Conservation (phyloP, 2,797 vertebrate genomes). For the Eleutherodactylus coqui region DNA sequence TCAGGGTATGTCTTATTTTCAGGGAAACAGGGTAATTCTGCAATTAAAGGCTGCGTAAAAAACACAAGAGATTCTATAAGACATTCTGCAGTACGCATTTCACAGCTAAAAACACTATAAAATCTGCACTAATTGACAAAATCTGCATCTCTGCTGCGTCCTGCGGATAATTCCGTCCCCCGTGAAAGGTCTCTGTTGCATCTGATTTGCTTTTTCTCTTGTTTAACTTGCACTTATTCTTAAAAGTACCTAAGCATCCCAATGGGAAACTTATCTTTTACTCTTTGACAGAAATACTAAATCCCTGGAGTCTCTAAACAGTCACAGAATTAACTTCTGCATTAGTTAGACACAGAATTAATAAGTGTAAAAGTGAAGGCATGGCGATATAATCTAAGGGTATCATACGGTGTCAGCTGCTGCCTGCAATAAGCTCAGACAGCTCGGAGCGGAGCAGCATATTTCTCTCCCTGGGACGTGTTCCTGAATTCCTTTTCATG, state of each 20-base stretch:
- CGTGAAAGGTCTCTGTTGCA: too few relatives aligned
- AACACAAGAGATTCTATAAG: too few relatives aligned
- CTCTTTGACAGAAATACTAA: slow-evolving; percentile 48
- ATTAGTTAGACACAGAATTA: slow-evolving; percentile 54
- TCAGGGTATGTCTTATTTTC: too few relatives aligned
- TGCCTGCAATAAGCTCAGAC: slow-evolving; percentile 19
- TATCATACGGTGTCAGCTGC: slow-evolving; percentile 43
- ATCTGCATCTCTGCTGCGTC: too few relatives aligned
- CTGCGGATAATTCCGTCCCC: too few relatives aligned
- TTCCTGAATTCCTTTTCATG: slow-evolving; percentile 53
- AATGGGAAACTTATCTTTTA: slow-evolving; percentile 53
- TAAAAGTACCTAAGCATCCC: slow-evolving; percentile 37
- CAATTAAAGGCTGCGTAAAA: too few relatives aligned
- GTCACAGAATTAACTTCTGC: slow-evolving; percentile 57
- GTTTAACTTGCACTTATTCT: slow-evolving; percentile 38
- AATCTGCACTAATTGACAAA: too few relatives aligned
- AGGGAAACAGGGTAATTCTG: too few relatives aligned
- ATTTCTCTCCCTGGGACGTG: slow-evolving; percentile 54
- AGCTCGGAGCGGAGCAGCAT: slow-evolving; percentile 15
- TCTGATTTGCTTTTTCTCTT: slow-evolving; percentile 35
- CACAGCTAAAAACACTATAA: too few relatives aligned
- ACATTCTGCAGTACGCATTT: too few relatives aligned
- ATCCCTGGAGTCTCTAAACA: slow-evolving; percentile 56
- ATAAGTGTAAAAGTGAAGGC: slow-evolving; percentile 48
- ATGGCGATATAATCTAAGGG: slow-evolving; percentile 41